These are phyloP conservation scores for Chrysogorgia sp. DNA, from an alignment of 92 coral and sea anemone species.

Conservation along the genomic window DNA sequence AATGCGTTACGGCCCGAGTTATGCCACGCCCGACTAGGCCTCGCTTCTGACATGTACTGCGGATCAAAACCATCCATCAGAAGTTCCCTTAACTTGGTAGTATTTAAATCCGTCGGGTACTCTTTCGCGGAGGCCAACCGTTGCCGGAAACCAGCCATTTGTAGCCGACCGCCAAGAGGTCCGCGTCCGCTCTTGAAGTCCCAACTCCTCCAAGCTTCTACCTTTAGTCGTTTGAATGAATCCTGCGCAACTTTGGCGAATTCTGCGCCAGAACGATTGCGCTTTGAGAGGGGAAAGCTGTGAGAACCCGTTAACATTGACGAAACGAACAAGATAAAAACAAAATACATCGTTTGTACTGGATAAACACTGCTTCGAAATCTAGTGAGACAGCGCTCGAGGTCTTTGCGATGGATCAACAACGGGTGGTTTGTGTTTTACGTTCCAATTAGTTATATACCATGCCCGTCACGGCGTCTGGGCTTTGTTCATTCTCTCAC, in stretches of 20 bases:
- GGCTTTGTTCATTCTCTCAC: slow-evolving; percentile 35
- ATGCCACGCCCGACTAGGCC: slow-evolving; percentile 25
- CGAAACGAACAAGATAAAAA: neutral
- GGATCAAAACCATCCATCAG: slow-evolving; percentile 13
- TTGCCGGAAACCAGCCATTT: no score
- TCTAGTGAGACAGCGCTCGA: neutral
- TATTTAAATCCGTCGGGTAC: neutral
- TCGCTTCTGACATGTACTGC: slow-evolving; percentile 20
- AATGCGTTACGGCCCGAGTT: neutral
- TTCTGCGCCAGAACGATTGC: neutral
- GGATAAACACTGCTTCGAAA: neutral
- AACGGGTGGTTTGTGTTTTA: neutral
- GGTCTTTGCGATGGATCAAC: neutral
- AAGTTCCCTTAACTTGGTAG: slow-evolving; percentile 17
- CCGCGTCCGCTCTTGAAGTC: neutral
- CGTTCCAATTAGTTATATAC: slow-evolving; percentile 24
- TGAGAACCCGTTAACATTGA: neutral
- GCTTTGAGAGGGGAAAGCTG: neutral
- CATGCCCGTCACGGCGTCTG: slow-evolving; percentile 34
- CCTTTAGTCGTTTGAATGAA: slow-evolving; percentile 5
- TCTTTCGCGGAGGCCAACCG: neutral
- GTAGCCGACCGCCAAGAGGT: neutral
- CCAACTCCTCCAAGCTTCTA: slow-evolving; percentile 1
- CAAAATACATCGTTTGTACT: neutral
- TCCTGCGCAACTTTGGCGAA: slow-evolving; percentile 13